These are phyloP conservation scores for Micropoecilia bifurca DNA, from an alignment of 2,797 vertebrate species.

Conservation along the genomic window DNA sequence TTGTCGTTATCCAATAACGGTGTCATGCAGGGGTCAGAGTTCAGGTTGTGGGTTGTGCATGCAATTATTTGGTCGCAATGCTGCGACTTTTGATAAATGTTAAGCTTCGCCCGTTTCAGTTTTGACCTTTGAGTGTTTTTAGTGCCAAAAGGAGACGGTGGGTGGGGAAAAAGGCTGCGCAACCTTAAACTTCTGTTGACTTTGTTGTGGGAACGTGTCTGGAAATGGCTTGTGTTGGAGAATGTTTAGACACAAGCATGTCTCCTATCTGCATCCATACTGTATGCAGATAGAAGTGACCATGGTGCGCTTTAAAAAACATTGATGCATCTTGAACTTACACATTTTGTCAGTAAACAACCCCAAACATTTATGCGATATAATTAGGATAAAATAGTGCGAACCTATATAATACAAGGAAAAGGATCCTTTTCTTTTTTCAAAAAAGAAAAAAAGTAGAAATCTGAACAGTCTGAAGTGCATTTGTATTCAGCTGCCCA, in stretches of 20 bases:
- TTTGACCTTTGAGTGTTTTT: slow-evolving; percentile 36
- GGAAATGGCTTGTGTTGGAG: neutral
- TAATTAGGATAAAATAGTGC: neutral
- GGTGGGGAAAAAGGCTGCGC: neutral
- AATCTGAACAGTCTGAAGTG: neutral
- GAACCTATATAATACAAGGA: neutral
- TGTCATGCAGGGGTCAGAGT: slow-evolving; percentile 58
- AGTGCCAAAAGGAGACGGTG: slow-evolving; percentile 3
- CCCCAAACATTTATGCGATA: neutral
- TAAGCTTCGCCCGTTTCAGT: slow-evolving; percentile 30
- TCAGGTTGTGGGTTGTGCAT: slow-evolving; percentile 25
- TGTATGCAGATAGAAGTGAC: neutral
- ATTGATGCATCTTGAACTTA: neutral
- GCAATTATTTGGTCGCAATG: slow-evolving; percentile 26
- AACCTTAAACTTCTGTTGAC: neutral
- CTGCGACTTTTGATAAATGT: slow-evolving; percentile 37
- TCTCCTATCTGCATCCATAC: neutral
- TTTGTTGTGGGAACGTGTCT: neutral
- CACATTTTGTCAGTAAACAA: neutral
- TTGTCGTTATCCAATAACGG: slow-evolving; percentile 57
- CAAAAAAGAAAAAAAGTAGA: neutral
- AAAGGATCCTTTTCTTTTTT: neutral
- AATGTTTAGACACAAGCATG: neutral
- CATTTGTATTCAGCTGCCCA: slow-evolving; percentile 1
- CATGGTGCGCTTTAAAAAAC: neutral